A percentile compares a stretch with the other conserved stretches of the same genome.
Evolutionary conservation across 2,888 invertebrate species (phyloP).

Genomic region (Emmelina monodactyla): DNA sequence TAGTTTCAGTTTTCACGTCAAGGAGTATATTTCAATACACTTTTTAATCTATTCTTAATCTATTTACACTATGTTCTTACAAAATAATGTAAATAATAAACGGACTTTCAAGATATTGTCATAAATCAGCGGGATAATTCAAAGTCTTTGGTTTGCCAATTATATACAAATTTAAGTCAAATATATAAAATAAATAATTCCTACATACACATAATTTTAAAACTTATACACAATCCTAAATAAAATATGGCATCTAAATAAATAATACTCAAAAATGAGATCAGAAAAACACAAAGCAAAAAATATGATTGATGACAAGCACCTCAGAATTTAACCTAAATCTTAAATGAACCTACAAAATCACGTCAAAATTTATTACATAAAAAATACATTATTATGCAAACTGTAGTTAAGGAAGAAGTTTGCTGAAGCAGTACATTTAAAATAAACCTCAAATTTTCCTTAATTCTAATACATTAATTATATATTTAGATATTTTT

Average conservation of each 20-base stretch:
- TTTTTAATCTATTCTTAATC: slow-evolving; percentile 16
- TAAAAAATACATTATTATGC: neutral
- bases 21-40: slow-evolving; percentile 26
- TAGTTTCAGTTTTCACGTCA: slow-evolving; percentile 34
- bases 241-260: slow-evolving; percentile 62
- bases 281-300: slow-evolving; percentile 55
- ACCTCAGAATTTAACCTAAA: neutral
- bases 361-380: neutral
- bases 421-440: no score
- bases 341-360: neutral
- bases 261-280: slow-evolving; percentile 65
- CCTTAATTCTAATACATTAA: slow-evolving; percentile 17
- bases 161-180: slow-evolving; percentile 44
- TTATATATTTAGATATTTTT: slow-evolving; percentile 18
- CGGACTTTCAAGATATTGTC: slow-evolving; percentile 25
- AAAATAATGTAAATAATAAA: slow-evolving; percentile 18
- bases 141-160: slow-evolving; percentile 54
- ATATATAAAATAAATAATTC: slow-evolving; percentile 24
- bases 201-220: slow-evolving; percentile 1
- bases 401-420: no score
- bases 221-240: slow-evolving; percentile 39
- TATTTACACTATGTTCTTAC: slow-evolving; percentile 5
- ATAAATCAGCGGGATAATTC: slow-evolving; percentile 41
- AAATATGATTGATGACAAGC: slow-evolving; percentile 27
- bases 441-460: no score